Evolutionary conservation across 2,888 invertebrate genomes (phyloP).

Genomic region (Agonopterix subpropinquella): DNA sequence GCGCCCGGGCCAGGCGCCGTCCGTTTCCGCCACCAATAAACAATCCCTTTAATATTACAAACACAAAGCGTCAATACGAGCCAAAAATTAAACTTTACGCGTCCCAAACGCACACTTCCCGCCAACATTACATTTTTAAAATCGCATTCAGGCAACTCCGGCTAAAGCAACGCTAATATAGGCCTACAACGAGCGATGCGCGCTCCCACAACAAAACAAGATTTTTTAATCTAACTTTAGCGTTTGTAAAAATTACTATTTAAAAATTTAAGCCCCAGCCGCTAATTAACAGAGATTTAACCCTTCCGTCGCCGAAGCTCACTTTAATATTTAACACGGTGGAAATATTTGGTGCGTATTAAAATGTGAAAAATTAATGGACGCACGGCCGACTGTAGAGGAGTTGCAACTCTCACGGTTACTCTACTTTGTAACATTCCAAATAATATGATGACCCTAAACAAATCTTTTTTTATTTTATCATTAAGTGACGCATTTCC

Average conservation of each 20-base stretch:
- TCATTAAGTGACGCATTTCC: no score
- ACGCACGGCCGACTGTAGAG: constrained; percentile 25
- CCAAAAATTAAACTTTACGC: constrained; percentile 61
- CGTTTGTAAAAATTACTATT: constrained; percentile 76
- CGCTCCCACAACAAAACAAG: constrained; percentile 51
- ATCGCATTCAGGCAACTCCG: constrained; percentile 49
- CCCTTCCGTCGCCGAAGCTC: constrained; percentile 71
- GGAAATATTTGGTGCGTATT: constrained; percentile 75
- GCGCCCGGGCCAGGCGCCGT: constrained; percentile 19
- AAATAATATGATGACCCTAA: no score
- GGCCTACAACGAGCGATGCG: constrained; percentile 56
- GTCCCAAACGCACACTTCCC: constrained; percentile 57
- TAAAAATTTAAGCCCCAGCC: constrained; percentile 68
- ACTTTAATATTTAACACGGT: constrained; percentile 68
- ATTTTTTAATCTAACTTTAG: constrained; percentile 75
- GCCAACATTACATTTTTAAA: constrained; percentile 69
- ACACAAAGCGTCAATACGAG: constrained; percentile 57
- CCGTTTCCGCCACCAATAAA: constrained; percentile 54
- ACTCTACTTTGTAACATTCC: no score
- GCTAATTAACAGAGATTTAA: constrained; percentile 75
- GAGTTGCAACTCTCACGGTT: no score
- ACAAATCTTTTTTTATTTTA: no score
- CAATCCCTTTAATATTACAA: constrained; percentile 59
- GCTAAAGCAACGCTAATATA: constrained; percentile 41
- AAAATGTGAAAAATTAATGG: constrained; percentile 73